Evolutionary conservation across 1,140 invertebrate genomes (phyloP).

Genomic region (Brachionus manjavacas): DNA sequence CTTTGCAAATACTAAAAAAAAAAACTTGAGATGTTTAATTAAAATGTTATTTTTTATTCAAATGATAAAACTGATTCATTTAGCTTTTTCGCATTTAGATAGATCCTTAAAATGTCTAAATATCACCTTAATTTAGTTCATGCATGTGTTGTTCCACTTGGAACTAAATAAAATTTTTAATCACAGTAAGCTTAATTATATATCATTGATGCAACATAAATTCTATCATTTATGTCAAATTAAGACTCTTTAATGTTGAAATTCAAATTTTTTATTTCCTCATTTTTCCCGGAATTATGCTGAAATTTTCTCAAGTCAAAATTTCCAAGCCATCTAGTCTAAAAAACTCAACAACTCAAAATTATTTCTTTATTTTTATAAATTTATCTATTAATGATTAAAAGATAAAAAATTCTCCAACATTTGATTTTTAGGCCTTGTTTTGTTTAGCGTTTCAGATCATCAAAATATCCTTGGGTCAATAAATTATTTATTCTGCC

Average conservation of each 20-base stretch:
- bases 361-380: too few relatives aligned
- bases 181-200: background rate
- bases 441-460: background rate
- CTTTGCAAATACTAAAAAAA: background rate
- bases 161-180: background rate
- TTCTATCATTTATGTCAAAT: background rate
- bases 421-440: background rate
- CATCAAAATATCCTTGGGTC: background rate
- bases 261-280: background rate
- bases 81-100: background rate
- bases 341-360: background rate
- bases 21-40: constrained; percentile 36
- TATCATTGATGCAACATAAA: background rate
- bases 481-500: background rate
- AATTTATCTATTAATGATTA: background rate
- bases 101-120: background rate
- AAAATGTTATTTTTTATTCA: constrained; percentile 10
- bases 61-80: constrained; percentile 13
- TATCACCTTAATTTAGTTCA: background rate
- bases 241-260: background rate
- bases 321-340: background rate
- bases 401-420: background rate
- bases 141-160: background rate
- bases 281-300: background rate
- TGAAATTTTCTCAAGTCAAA: background rate